Evolutionary conservation across 2,888 invertebrate species (phyloP).

Genomic region (Mesopsocus fuscifrons): DNA sequence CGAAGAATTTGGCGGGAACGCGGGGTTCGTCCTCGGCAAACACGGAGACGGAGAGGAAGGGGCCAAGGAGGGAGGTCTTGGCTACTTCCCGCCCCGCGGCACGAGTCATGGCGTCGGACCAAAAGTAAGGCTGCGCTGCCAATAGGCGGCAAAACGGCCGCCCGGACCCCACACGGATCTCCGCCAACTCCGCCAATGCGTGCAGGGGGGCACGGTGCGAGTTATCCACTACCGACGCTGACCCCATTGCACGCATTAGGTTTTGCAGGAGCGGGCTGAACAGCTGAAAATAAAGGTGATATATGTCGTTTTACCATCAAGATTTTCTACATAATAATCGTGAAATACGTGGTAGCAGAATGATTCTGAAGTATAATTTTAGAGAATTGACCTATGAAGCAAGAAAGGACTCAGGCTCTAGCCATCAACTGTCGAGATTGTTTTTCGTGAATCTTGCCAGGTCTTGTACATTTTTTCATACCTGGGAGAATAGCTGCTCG

Average conservation of each 20-base stretch:
- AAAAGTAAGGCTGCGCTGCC: conserved; percentile 46
- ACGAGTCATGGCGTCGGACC: conserved; percentile 50
- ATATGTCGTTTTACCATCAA: too few relatives aligned
- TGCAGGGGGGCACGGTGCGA: conserved; percentile 45
- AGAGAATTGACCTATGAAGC: too few relatives aligned
- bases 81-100: conserved; percentile 66
- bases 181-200: conserved; percentile 59
- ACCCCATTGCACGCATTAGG: conserved; percentile 44
- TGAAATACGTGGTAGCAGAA: too few relatives aligned
- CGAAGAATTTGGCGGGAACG: conserved; percentile 58
- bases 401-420: too few relatives aligned
- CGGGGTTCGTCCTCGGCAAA: conserved; percentile 87
- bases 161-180: conserved; percentile 49
- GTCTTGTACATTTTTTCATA: too few relatives aligned
- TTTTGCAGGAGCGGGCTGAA: conserved; percentile 50
- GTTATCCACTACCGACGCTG: conserved; percentile 47
- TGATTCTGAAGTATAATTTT: too few relatives aligned
- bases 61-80: conserved; percentile 69
- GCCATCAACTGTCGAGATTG: too few relatives aligned
- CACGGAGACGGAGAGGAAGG: conserved; percentile 78
- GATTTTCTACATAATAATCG: too few relatives aligned
- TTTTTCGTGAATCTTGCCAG: too few relatives aligned
- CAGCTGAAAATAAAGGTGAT: conserved; percentile 22
- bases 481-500: too few relatives aligned
- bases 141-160: conserved; percentile 59